Evolutionary conservation across 2,888 invertebrate species (phyloP), one percentile per base, ranked within the genome.

Genomic region (Perdita meconis): DNA sequence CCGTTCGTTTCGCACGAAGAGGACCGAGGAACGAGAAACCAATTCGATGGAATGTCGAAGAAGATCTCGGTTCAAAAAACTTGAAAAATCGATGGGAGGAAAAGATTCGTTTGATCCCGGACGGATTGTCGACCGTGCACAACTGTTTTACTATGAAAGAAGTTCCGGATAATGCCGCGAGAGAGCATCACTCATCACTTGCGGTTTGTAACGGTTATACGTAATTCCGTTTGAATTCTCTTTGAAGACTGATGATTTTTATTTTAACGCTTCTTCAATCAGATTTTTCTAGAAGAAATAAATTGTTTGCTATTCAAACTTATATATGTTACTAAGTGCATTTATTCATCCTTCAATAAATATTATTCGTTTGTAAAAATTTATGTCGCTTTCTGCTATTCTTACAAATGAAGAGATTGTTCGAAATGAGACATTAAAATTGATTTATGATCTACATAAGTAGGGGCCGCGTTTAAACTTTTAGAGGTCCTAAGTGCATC

Each of bases 121-220:
- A 55, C 1, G 30, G 30, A 30, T 30, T 30, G 30, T 6, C 30
- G 30, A 30, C 3, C 30, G 42, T 78, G 77, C 60, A 38, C 60
- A 65, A 66, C 64, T 8, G 59, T 40, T 3, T 26, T 44, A 36
- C 24, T 38, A 12, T 10, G 16, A 1, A 22, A 10, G 1, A 34
- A 24, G 40, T 76, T 75, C 0, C 6, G 1, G 0, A 5, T 2
- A 0, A 4, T 38, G 2, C 38, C 55, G 55, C 34, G 0, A 71
- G 78, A 64, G 63, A 0, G 63, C 78, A 47, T 40, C 19, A 71
- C 66, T 12, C 78, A 47, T 40, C 19, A 71, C 66, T 12, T 13
- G 30, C 51, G 13, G 30, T 12, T 26, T 3, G 8, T n/a, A 24
- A 36, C 59, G 22, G 6, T 24, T 38, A 16, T 1, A 10, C n/a